Percentiles rank a stretch among this genome's conserved stretches.
Conservation (phyloP, 2,113 vertebrate genomes). For the Eulemur rufifrons region DNA sequence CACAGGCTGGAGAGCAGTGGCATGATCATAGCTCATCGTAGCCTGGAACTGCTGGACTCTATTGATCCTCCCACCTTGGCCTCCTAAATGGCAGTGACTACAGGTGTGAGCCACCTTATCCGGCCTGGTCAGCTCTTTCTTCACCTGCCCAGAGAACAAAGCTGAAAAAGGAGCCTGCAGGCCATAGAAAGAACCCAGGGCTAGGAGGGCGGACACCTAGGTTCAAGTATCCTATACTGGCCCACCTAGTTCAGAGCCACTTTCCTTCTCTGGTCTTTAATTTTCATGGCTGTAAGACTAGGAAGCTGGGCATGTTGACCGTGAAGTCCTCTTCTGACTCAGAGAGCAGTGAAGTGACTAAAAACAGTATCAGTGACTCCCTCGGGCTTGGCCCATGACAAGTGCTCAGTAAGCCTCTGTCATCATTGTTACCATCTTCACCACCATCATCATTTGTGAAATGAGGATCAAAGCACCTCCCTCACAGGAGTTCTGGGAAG, state of each 20-base stretch:
- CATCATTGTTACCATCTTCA: background rate
- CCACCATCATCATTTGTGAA: background rate
- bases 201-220: background rate
- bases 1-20: too few relatives aligned
- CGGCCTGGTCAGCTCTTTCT: background rate
- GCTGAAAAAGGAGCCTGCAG: too few relatives aligned
- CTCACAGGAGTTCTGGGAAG: background rate
- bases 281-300: background rate
- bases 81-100: too few relatives aligned
- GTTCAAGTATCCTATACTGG: background rate
- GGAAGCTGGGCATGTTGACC: background rate
- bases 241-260: background rate
- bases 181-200: too few relatives aligned
- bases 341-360: background rate
- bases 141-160: background rate
- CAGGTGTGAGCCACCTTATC: too few relatives aligned
- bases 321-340: background rate
- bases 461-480: background rate
- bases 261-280: background rate
- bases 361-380: background rate
- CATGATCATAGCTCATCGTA: too few relatives aligned
- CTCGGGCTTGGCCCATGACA: background rate
- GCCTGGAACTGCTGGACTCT: too few relatives aligned
- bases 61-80: too few relatives aligned
- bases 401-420: background rate